Evolutionary conservation across 2,888 invertebrate species (phyloP).

Genomic region (Lithophane ornitopus): DNA sequence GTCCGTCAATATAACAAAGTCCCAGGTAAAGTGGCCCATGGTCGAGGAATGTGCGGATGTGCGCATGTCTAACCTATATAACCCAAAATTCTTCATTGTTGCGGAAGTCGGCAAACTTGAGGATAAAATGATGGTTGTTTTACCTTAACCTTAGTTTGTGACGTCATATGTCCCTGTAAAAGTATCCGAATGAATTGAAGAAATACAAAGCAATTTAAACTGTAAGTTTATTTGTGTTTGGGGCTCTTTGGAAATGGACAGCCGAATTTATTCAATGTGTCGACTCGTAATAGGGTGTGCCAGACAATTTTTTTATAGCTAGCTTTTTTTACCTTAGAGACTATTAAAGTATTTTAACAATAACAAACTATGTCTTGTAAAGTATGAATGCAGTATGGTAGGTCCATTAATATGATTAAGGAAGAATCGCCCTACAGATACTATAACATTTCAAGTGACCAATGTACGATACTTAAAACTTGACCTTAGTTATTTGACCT

Average conservation of each 20-base stretch:
- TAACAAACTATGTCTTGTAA: conserved; percentile 1
- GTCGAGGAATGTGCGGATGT: conserved; percentile 29
- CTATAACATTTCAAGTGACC: conserved; percentile 50
- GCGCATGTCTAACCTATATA: conserved; percentile 57
- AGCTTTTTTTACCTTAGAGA: too few relatives aligned
- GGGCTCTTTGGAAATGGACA: neutral
- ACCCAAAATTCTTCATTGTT: conserved; percentile 38
- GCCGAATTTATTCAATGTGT: conserved; percentile 18
- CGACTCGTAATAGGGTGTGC: neutral
- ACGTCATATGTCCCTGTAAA: conserved; percentile 45
- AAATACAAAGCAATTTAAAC: conserved; percentile 31
- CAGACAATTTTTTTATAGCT: neutral
- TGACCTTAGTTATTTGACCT: conserved; percentile 64
- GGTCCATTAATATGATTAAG: conserved; percentile 42
- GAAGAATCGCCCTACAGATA: conserved; percentile 33
- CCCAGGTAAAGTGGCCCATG: conserved; percentile 17
- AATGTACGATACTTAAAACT: conserved; percentile 53
- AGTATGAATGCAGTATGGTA: neutral
- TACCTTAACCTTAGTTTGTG: conserved; percentile 59
- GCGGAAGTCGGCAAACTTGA: conserved; percentile 59
- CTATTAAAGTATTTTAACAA: neutral
- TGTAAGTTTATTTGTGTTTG: conserved; percentile 23
- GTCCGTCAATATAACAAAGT: conserved; percentile 15
- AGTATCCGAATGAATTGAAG: conserved; percentile 21
- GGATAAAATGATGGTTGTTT: conserved; percentile 52